Base-by-base conservation (phyloP, 23 tunicate species). In the Halocynthia aurantium region DNA sequence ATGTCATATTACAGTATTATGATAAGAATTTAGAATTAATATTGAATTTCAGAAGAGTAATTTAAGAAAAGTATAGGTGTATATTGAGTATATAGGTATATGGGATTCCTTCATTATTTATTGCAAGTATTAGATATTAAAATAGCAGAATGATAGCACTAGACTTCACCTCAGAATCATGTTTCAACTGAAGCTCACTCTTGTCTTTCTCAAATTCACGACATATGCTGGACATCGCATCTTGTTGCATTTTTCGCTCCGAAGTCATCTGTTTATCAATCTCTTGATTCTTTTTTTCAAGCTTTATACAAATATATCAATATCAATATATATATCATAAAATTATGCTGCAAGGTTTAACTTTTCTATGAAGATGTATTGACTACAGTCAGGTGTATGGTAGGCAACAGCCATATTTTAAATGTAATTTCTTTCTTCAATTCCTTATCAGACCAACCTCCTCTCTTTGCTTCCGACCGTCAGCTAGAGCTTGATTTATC, bases 191-290 rank as follows among this genome's bases (percentile, higher is more conserved):
- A 22, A 89, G 21, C 61, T 89, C 96, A 7, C 57, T 50, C 61
- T 89, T 89, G 50, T 89, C 96, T 8, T 71, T 76, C 17, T 87
- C 89, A 82, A 89, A 89, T 70, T 89, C 86, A 53, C 96, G 81
- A 69, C 96, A 89, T 53, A 89, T 55, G 76, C 80, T 79, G 11
- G 89, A 67, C 61, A 89, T 83, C 10, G 67, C 79, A 50, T 77
- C 80, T 58, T 82, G 77, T 44, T 78, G 61, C 22, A 69, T 82
- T 10, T 78, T 65, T 54, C 78, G 51, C 70, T 82, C 83, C 19
- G 52, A 52, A 19, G 77, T 76, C 20, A 77, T 19, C 21, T 55
- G 31, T 22, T 77, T 71, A 22, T 87, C 72, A 68, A 87, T 22
- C 50, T 87, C 82, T 21, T 31, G 21, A 80, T 51, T 76, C 62